Conservation (phyloP, 2,797 vertebrate species). For the Peromyscus aztecus region DNA sequence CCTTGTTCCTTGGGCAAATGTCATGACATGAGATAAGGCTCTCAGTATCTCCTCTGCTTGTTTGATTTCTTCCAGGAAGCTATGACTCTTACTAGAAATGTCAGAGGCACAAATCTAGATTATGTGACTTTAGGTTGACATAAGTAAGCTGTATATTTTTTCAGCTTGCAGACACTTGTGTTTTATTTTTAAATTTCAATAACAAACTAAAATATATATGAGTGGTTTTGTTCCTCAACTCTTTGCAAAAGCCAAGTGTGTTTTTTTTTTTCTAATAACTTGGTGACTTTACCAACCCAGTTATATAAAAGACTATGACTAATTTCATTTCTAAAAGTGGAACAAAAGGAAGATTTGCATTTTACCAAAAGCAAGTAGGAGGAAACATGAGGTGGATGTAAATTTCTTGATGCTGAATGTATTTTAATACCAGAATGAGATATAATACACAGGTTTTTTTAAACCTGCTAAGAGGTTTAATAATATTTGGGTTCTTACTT, state of each 20-base stretch:
- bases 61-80: conserved; percentile 43
- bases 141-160: conserved; percentile 19
- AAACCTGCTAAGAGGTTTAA: conserved; percentile 34
- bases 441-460: neutral
- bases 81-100: conserved; percentile 22
- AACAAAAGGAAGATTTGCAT: conserved; percentile 78
- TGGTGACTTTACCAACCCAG: conserved; percentile 74
- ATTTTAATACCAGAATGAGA: conserved; percentile 27
- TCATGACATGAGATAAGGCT: conserved; percentile 4
- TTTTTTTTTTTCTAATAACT: conserved; percentile 44
- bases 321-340: conserved; percentile 80
- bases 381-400: conserved; percentile 68
- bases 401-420: conserved; percentile 57
- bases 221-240: conserved; percentile 55
- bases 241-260: conserved; percentile 32
- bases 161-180: neutral
- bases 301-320: conserved; percentile 83
- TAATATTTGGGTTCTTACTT: conserved; percentile 34
- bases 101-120: conserved; percentile 19
- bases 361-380: conserved; percentile 77
- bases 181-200: conserved; percentile 47
- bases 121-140: conserved; percentile 32
- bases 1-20: conserved; percentile 14
- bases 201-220: conserved; percentile 55
- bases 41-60: neutral